Conservation (phyloP, 1,140 invertebrate species). For the Ganaspis sp. region DNA sequence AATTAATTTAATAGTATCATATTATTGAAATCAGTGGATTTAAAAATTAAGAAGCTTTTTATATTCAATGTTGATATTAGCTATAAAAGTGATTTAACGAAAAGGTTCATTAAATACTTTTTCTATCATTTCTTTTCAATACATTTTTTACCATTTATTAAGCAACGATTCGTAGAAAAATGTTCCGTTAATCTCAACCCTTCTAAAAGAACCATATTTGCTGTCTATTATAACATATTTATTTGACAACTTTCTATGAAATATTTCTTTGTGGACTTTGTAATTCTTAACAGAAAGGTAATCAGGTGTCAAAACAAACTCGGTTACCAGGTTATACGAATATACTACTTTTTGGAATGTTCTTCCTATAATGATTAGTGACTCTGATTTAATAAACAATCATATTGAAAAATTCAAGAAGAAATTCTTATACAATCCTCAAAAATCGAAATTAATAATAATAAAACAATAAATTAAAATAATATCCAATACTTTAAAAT, state of each 20-base stretch:
- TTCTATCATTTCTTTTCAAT: too few relatives aligned
- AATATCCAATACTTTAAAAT: too few relatives aligned
- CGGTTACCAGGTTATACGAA: slow-evolving; percentile 21
- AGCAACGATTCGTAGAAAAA: too few relatives aligned
- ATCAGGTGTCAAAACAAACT: slow-evolving; percentile 22
- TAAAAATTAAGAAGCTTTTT: too few relatives aligned
- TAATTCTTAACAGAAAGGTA: slow-evolving; percentile 13
- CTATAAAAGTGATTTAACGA: too few relatives aligned
- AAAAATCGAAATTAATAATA: too few relatives aligned
- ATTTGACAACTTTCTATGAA: slow-evolving; percentile 15
- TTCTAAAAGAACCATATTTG: background rate
- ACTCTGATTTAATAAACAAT: background rate
- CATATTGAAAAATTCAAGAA: background rate
- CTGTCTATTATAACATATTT: background rate
- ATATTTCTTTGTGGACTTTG: background rate
- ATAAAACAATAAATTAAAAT: too few relatives aligned
- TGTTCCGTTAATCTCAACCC: background rate
- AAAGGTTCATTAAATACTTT: too few relatives aligned
- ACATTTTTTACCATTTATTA: background rate
- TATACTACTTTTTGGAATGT: background rate
- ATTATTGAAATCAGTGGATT: too few relatives aligned
- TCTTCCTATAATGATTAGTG: background rate
- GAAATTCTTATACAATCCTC: too few relatives aligned
- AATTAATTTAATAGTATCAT: too few relatives aligned
- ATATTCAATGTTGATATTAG: too few relatives aligned